Evolutionary conservation across 2,888 invertebrate genomes (phyloP), one percentile per base, ranked within the genome.

Genomic region (Cryptocheilus praepositus): DNA sequence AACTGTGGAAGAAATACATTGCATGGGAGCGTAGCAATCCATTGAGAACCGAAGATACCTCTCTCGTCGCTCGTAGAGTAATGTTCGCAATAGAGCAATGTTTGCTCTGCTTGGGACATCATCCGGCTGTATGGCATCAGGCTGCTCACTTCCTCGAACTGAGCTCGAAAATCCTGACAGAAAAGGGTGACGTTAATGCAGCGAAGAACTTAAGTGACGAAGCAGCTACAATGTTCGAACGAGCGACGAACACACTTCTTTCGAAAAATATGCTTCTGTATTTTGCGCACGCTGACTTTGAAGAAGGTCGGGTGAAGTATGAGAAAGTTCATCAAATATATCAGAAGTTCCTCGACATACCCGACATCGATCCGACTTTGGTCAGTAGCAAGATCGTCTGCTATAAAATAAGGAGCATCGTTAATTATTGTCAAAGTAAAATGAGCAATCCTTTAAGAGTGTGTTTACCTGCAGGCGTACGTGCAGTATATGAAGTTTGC

Each of bases 401-500:
- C 36, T 36, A 22, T 54, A 36, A 36, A 7, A 36, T 36, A 36
- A 11, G 36, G 36, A 36, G n/a, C n/a, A n/a, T n/a, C n/a, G n/a
- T n/a, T n/a, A n/a, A n/a, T n/a, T n/a, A n/a, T n/a, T n/a, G n/a
- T n/a, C n/a, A n/a, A n/a, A n/a, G n/a, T n/a, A n/a, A n/a, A n/a
- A n/a, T n/a, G n/a, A n/a, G n/a, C n/a, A n/a, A n/a, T n/a, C 5
- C 15, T 25, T 25, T 3, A 25, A 25, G 4, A 8, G 11, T 36
- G 36, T 36, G 2, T 36, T 16, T 61, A 75, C 54, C 15, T 86
- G 7, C 82, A 96, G 93, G 96, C 97, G 0, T 99, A 97, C 86
- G 96, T 99, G 16, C 99, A 99, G 86, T 98, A 98, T 86, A 99
- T 99, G 99, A 98, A 98, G 90, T 99, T 99, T 88, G 96, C 98